phyloP scores from a whole-genome alignment of 2,888 invertebrate species.

The Gonocerus acuteangulatus region DNA sequence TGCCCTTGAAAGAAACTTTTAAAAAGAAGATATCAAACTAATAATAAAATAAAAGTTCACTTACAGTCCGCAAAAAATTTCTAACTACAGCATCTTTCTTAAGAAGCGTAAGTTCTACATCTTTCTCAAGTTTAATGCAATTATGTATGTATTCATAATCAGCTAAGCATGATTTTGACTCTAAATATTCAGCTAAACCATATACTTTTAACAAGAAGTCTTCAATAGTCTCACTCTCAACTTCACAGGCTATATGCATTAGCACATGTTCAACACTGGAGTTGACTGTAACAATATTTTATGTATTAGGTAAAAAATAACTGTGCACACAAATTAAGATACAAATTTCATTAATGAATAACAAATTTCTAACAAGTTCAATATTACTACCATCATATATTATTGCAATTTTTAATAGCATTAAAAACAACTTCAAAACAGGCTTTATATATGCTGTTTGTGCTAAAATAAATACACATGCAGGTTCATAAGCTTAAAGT shows the following conservation, averaged over 20 bases:
- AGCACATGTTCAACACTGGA: constrained; percentile 80
- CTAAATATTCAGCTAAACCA: constrained; percentile 83
- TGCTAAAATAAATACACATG: too few relatives aligned
- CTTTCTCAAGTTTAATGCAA: constrained; percentile 86
- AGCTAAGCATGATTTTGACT: constrained; percentile 70
- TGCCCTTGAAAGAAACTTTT: too few relatives aligned
- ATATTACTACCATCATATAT: neutral
- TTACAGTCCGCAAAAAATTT: constrained; percentile 29
- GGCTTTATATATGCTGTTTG: neutral
- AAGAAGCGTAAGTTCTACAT: constrained; percentile 57
- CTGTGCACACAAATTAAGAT: neutral
- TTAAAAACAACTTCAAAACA: neutral
- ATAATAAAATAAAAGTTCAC: too few relatives aligned
- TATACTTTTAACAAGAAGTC: constrained; percentile 69
- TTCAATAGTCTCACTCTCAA: constrained; percentile 61
- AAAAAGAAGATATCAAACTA: too few relatives aligned
- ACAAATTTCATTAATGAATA: too few relatives aligned
- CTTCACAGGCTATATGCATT: constrained; percentile 70
- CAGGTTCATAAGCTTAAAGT: too few relatives aligned
- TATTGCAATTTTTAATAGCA: neutral
- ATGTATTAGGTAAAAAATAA: neutral
- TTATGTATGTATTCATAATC: constrained; percentile 91
- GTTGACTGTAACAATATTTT: constrained; percentile 56
- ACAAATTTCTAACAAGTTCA: too few relatives aligned
- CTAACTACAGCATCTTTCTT: constrained; percentile 6